Base-by-base conservation (phyloP, 2,113 vertebrate genomes). In the Rhinopomastus cyanomelas region DNA sequence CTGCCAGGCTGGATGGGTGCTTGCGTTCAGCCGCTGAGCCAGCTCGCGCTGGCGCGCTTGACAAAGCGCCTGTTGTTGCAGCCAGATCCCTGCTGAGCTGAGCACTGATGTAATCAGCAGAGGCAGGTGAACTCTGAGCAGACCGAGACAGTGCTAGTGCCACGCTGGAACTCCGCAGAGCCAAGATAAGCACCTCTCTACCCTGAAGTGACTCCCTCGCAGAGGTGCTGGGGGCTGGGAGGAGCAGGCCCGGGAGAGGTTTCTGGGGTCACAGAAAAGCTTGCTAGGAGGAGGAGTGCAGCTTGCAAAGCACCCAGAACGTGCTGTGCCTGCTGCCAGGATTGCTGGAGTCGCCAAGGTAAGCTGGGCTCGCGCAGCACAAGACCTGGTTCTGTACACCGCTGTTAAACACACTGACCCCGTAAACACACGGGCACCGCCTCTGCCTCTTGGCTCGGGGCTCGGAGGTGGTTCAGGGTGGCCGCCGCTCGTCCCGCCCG, bases 101-200 rank as follows among this genome's bases (percentile, higher is more conserved):
- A 88, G 90, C 85, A 62, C 77, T 87, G 71, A 76, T 88, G 85
- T 92, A 80, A 94, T 96, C 94, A 91, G 94, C 91, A 84, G 67
- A 86, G 94, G 73, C 87, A 92, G 92, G 92, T 97, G 96, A 95
- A 92, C 97, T 96, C 96, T 97, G 97, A 94, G 93, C 95, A 92
- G 87, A 87, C 89, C 2, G 75, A 65, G 89, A 8, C 94, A 42
- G 76, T 29, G 69, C 79, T 67, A 86, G 76, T 97, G 97, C 97
- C 96, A 97, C 84, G 95, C 85, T 97, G 97, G 97, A 97, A 93
- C 94, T 95, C 79, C 7, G 5, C 56, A 81, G 65, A 81, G 44
- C 59, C 55, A 4, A 93, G 95, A 97, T 97, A 96, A 97, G 87
- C 89, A 75, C 85, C 64, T 44, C 44, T 60, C 5, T 85, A 15